phyloP scores from a whole-genome alignment of 2,888 invertebrate genomes.

The Macrosoma leucophasiata region DNA sequence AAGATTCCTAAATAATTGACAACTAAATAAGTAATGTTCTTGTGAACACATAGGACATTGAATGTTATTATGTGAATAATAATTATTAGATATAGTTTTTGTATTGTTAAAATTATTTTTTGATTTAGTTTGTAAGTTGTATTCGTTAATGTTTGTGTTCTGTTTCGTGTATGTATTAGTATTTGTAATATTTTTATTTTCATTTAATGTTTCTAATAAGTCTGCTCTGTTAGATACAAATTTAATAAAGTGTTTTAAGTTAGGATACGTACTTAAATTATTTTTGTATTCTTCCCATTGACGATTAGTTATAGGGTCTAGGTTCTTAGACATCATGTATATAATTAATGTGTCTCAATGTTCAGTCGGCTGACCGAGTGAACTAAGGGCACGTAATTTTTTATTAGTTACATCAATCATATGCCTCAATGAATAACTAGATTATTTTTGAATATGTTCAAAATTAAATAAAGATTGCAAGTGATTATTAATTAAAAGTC shows the following conservation, averaged over 20 bases:
- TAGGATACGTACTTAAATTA: no score
- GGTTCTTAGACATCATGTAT: no score
- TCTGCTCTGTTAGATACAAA: no score
- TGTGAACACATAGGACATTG: slow-evolving; percentile 12
- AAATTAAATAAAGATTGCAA: slow-evolving; percentile 2
- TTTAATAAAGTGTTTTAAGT: no score
- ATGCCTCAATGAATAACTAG: slow-evolving; percentile 2
- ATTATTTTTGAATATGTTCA: not conserved
- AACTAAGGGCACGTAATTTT: no score
- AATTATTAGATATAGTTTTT: slow-evolving; percentile 2
- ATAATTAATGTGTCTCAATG: no score
- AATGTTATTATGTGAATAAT: not conserved
- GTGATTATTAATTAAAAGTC: slow-evolving; percentile 9
- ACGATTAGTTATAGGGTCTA: no score
- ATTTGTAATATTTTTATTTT: no score
- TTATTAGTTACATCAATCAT: no score
- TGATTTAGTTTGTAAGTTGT: slow-evolving; percentile 1
- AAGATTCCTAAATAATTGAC: slow-evolving; percentile 15
- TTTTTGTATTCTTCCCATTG: no score
- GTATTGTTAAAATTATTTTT: not conserved
- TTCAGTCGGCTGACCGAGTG: no score
- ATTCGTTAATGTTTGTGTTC: slow-evolving; percentile 1
- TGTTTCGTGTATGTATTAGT: slow-evolving; percentile 3
- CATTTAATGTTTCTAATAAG: no score
- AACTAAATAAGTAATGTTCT: slow-evolving; percentile 8